These are phyloP conservation scores for Heterocephalus glaber DNA, from an alignment of 2,113 vertebrate species.

Conservation along the genomic window DNA sequence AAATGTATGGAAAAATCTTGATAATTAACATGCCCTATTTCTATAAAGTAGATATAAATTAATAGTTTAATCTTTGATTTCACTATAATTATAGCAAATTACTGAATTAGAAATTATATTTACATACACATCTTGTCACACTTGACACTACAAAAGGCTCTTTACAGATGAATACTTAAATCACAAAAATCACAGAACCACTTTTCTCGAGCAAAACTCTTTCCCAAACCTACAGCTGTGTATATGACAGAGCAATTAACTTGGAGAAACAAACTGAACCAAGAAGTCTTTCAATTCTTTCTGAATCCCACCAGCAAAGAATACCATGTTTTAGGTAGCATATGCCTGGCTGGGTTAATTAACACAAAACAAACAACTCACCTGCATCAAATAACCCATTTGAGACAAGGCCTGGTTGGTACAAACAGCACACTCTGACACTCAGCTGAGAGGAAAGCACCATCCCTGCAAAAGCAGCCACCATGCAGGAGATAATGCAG, in stretches of 20 bases:
- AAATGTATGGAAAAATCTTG: neutral
- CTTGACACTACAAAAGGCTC: conserved; percentile 5
- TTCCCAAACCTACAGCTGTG: neutral
- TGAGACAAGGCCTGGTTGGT: conserved; percentile 1
- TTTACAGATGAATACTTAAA: conserved; percentile 47
- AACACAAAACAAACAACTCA: conserved; percentile 21
- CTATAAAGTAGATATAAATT: neutral
- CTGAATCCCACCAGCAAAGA: conserved; percentile 5
- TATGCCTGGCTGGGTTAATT: neutral
- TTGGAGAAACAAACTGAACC: neutral
- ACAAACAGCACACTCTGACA: neutral
- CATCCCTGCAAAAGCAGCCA: neutral
- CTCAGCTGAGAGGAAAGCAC: neutral
- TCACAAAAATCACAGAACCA: neutral
- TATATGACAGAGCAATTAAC: neutral
- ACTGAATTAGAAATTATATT: neutral
- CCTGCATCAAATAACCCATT: neutral
- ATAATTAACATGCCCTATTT: neutral
- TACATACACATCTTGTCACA: neutral
- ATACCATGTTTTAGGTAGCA: conserved; percentile 2
- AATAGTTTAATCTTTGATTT: neutral
- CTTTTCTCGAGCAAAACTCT: neutral
- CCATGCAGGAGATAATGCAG: neutral
- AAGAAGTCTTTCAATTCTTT: neutral
- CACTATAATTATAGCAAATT: neutral